Conservation (phyloP, 2,113 vertebrate species). For the Cricetomys ansorgei region DNA sequence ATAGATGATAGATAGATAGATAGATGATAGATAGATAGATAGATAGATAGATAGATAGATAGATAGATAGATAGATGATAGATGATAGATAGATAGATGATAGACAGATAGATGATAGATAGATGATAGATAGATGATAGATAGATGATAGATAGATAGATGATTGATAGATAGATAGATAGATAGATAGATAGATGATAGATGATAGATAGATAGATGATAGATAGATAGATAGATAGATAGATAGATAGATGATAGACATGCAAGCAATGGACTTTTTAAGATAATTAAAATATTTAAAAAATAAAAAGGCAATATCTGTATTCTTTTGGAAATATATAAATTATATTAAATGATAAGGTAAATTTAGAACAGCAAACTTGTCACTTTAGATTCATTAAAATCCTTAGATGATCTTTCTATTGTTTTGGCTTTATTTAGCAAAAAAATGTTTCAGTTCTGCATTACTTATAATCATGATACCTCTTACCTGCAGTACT, state of each 20-base stretch:
- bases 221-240: background rate
- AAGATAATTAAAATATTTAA: background rate
- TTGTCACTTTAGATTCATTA: background rate
- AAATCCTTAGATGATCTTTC: background rate
- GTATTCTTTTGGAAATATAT: background rate
- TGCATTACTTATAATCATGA: background rate
- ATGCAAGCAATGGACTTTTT: background rate
- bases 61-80: background rate
- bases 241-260: background rate
- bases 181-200: background rate
- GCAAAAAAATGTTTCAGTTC: background rate
- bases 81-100: background rate
- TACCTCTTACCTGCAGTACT: constrained; percentile 90
- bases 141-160: too few relatives aligned
- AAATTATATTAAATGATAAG: background rate
- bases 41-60: background rate
- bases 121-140: background rate
- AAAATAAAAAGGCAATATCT: background rate
- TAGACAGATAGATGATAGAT: too few relatives aligned
- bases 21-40: background rate
- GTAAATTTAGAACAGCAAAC: background rate
- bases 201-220: background rate
- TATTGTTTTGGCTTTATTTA: constrained; percentile 17
- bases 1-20: too few relatives aligned
- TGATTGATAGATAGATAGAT: background rate